Evolutionary conservation across 2,888 invertebrate species (phyloP), one percentile per base, ranked within the genome.

Genomic region (Rhaphigaster nebulosa): DNA sequence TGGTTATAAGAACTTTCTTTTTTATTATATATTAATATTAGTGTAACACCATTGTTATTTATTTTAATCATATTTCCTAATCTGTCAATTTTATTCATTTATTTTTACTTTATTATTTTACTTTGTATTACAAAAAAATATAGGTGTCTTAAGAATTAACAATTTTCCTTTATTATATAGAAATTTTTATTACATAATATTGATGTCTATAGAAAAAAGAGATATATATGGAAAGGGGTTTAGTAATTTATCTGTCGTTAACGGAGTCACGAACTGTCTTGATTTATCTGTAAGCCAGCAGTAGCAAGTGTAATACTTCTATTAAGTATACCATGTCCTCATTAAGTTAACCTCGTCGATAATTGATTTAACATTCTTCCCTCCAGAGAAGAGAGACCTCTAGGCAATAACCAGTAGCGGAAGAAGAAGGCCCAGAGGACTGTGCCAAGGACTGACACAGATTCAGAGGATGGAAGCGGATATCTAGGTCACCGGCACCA

Each of bases 361-460:
- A 65, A 65, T 65, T 65, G 65, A 65, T 65, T 65, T 65, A 65
- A 65, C 65, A 29, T 65, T 65, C 15, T 15, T 18, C 29, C 65
- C 29, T 65, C 20, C 29, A 5, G 0, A 15, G n/a, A 65, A 6
- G n/a, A n/a, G 60, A 65, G 65, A 29, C 41, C 41, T 80, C 80
- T 80, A 80, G 5, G 2, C 41, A 41, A 38, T 41, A 41, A 23
- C 80, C 80, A 80, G 80, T 41, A 80, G 80, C 80, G 80, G 80
- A 80, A 80, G 80, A 80, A 80, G 80, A 80, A 41, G 41, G 80
- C 41, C 80, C 38, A 80, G 26, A 26, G 5, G 23, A 80, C 23
- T 23, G 41, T 80, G 80, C 80, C 80, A 80, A 80, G 80, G 80
- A 23, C 80, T 41, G 80, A 65, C 65, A 65, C 65, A 29, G 65